Conservation (phyloP, 2,888 invertebrate genomes). For the Latrodectus hesperus region DNA sequence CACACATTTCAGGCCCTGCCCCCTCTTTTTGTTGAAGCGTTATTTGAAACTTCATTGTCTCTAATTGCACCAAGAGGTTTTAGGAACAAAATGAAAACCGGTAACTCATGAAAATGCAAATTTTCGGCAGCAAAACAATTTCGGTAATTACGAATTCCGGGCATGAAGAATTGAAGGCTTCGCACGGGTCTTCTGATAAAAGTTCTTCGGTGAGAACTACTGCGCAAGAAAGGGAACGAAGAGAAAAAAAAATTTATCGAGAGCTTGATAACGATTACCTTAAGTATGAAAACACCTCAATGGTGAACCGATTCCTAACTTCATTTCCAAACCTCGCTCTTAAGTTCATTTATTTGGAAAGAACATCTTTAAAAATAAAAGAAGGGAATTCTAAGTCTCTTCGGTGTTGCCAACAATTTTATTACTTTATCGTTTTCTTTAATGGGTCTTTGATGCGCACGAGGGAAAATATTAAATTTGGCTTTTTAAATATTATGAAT, state of each 20-base stretch:
- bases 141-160: constrained; percentile 65
- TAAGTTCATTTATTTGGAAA: constrained; percentile 61
- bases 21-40: constrained; percentile 9
- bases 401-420: constrained; percentile 34
- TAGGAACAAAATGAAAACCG: constrained; percentile 46
- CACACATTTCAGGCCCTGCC: background rate
- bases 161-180: constrained; percentile 56
- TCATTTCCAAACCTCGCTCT: constrained; percentile 56
- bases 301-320: constrained; percentile 47
- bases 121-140: constrained; percentile 59
- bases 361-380: constrained; percentile 39
- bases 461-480: constrained; percentile 54
- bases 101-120: constrained; percentile 69
- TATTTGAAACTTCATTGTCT: constrained; percentile 57
- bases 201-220: constrained; percentile 7
- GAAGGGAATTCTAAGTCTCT: constrained; percentile 25
- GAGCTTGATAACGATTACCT: constrained; percentile 65
- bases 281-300: constrained; percentile 40
- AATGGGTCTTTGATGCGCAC: constrained; percentile 22
- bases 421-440: constrained; percentile 49
- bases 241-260: constrained; percentile 17
- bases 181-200: constrained; percentile 27
- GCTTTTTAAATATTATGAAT: constrained; percentile 59
- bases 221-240: background rate
- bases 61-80: constrained; percentile 57